Base-by-base conservation (phyloP, 2,113 vertebrate species). In the Pampusana beccarii region DNA sequence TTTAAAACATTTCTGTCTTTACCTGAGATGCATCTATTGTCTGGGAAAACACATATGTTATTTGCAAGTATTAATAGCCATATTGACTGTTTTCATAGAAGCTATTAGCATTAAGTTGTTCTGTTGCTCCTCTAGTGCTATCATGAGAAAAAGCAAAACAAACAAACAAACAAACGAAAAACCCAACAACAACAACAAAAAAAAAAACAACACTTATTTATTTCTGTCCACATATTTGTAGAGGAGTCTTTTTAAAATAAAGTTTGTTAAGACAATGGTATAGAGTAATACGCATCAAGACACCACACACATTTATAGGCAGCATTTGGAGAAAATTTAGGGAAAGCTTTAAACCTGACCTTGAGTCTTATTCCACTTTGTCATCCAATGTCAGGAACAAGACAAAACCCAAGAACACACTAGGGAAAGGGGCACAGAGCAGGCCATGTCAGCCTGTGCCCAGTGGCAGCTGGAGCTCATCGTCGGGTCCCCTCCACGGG, bases 371-470 rank as follows among this genome's bases (percentile, higher is more conserved):
- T 11, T n/a, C 21, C 33, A 51, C 34, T 72, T 40, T 31, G 8
- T 56, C 40, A 33, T 51, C 42, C 61, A 46, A 25, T 6, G 31
- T 28, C 16, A 62, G 48, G 36, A 72, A 26, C 38, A 75, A 57
- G 31, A 33, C 26, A 46, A 67, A 81, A 44, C 11, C 14, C 40
- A 29, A 51, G 89, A n/a, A 5, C 28, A 33, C 12, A 7, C 12
- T 3, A 40, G 33, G 56, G 14, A 34, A 20, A 46, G 14, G 1
- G 3, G 16, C 0, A 0, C 4, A 3, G 17, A 46, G 56, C 2
- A 1, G 20, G 31, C 17, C 5, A 20, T 0, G 1, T 6, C 17
- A 58, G 56, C 44, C 25, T 34, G 16, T 5, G 1, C 25, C 20
- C 15, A 2, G 0, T 20, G 28, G 10, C 5, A 11, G 13, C 14